Conservation (phyloP, 2,113 vertebrate species). For the Rhabdomys dilectus region DNA sequence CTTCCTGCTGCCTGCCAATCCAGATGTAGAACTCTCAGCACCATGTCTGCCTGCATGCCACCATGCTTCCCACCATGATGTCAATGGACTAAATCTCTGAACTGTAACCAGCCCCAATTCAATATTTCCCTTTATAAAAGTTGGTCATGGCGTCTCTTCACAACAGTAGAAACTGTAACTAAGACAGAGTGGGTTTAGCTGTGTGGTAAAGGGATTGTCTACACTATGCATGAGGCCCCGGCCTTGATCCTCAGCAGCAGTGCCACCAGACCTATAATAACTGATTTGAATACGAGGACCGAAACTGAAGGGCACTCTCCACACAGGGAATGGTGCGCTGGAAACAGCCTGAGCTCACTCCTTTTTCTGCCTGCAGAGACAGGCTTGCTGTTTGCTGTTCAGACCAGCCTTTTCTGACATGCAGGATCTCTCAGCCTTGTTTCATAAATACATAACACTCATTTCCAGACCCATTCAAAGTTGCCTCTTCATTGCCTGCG, state of each 20-base stretch:
- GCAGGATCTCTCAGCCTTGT: not conserved
- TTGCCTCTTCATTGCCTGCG: not conserved
- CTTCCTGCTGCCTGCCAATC: not conserved
- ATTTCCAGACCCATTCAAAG: not conserved
- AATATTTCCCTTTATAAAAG: not conserved
- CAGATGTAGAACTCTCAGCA: too few species aligned
- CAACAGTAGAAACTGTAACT: not conserved
- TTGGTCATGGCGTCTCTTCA: not conserved
- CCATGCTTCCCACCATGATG: not conserved
- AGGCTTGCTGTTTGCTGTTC: not conserved
- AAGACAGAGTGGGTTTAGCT: not conserved
- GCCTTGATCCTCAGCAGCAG: not conserved
- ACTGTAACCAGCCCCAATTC: not conserved
- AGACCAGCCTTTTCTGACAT: fast-evolving
- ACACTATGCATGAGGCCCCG: too few species aligned
- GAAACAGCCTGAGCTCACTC: not conserved
- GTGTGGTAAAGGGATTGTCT: not conserved
- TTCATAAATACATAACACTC: not conserved
- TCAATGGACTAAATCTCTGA: not conserved
- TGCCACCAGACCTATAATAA: not conserved
- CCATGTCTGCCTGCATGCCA: not conserved
- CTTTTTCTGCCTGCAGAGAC: not conserved
- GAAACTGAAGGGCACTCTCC: too few species aligned
- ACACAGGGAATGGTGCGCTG: not conserved
- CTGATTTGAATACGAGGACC: not conserved